Percentiles rank a stretch among this genome's conserved stretches.
phyloP scores from a whole-genome alignment of 2,113 vertebrate genomes.

The Eolophus roseicapilla region DNA sequence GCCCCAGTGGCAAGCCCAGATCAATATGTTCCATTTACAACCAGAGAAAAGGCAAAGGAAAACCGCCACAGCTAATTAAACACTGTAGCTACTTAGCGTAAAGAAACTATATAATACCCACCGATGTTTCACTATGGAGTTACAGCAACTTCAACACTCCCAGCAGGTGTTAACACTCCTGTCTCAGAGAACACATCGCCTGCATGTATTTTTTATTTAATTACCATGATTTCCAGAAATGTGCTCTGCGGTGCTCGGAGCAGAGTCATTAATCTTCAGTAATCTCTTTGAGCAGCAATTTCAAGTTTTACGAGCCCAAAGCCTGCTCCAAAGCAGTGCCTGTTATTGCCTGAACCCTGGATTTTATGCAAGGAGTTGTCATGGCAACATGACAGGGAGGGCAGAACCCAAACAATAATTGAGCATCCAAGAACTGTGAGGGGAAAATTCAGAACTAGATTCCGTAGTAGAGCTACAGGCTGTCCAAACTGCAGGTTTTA shows the following conservation, averaged over 20 bases:
- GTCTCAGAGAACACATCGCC: background rate
- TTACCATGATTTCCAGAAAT: constrained; percentile 28
- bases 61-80: background rate
- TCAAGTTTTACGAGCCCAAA: constrained; percentile 46
- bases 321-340: background rate
- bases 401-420: constrained; percentile 43
- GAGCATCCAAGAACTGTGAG: constrained; percentile 24
- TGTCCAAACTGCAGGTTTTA: constrained; percentile 22
- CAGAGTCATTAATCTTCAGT: constrained; percentile 47
- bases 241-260: background rate
- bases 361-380: constrained; percentile 49
- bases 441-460: constrained; percentile 21
- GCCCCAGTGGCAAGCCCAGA: background rate
- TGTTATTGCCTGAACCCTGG: background rate
- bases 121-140: background rate
- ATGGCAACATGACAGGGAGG: background rate
- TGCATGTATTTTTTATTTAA: constrained; percentile 34
- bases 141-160: background rate
- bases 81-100: background rate
- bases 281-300: constrained; percentile 52
- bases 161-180: background rate
- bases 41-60: background rate
- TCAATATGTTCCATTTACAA: background rate
- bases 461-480: constrained; percentile 13
- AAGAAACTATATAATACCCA: background rate